A percentile compares a stretch with the other conserved stretches of the same genome.
These are phyloP conservation scores for Macrobrachium rosenbergii DNA, from an alignment of 1,140 invertebrate genomes.

Conservation along the genomic window DNA sequence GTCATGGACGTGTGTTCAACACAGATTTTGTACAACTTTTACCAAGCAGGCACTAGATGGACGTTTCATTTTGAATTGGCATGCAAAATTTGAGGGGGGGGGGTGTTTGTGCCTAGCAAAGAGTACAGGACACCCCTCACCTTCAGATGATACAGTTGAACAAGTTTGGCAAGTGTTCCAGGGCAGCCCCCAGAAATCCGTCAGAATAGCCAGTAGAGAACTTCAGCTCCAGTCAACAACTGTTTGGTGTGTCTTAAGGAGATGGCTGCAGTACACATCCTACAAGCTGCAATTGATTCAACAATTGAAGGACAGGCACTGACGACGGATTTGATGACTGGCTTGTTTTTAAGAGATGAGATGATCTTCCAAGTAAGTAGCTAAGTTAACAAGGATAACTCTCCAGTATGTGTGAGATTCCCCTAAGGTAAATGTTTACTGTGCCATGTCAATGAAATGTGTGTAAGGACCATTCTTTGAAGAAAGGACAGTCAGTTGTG, in stretches of 20 bases:
- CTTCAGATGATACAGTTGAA: slow-evolving; percentile 32
- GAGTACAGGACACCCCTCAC: slow-evolving; percentile 21
- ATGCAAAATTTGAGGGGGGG: slow-evolving; percentile 31
- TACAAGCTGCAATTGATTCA: too few relatives aligned
- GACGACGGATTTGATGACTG: slow-evolving; percentile 30
- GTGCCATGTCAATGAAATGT: too few relatives aligned
- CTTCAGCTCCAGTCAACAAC: slow-evolving; percentile 36
- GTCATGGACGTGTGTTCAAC: slow-evolving; percentile 32
- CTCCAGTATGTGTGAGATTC: too few relatives aligned
- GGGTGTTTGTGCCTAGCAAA: slow-evolving; percentile 37
- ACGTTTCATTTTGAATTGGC: slow-evolving; percentile 37
- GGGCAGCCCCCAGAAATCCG: slow-evolving; percentile 1
- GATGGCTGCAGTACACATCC: too few relatives aligned
- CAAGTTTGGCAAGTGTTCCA: slow-evolving; percentile 20
- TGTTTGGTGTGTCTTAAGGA: slow-evolving; percentile 24
- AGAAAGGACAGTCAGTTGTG: too few relatives aligned
- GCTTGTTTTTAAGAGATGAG: slow-evolving; percentile 33
- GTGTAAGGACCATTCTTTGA: too few relatives aligned
- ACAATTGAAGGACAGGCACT: slow-evolving; percentile 23
- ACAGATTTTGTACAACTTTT: slow-evolving; percentile 15
- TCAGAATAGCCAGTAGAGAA: slow-evolving; percentile 26
- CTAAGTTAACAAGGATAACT: too few relatives aligned
- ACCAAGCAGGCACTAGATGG: slow-evolving; percentile 19
- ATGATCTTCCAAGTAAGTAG: slow-evolving; percentile 28
- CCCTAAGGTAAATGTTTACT: too few relatives aligned